Evolutionary conservation across 2,797 vertebrate species (phyloP).

Genomic region (Halcyon smyrnensis): DNA sequence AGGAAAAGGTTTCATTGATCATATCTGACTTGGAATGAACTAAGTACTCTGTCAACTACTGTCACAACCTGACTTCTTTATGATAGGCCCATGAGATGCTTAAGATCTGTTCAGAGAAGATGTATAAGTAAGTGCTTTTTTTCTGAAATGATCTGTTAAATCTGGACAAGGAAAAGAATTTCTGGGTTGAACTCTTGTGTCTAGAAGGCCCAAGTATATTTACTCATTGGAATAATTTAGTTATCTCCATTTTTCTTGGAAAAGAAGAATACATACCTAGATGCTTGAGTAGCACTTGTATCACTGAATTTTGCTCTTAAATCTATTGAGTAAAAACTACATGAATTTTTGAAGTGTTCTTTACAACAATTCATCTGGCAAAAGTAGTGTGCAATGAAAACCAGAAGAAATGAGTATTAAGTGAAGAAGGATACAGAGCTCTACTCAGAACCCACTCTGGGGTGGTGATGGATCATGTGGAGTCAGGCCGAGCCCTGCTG

Average conservation of each 20-base stretch:
- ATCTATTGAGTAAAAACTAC: constrained; percentile 13
- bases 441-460: no score
- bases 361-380: constrained; percentile 31
- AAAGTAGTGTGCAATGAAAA: neutral
- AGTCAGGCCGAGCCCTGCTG: no score
- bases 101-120: neutral
- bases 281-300: neutral
- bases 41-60: neutral
- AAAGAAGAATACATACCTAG: neutral
- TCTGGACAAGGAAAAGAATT: neutral
- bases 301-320: constrained; percentile 51
- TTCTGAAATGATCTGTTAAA: neutral
- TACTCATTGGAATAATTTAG: neutral
- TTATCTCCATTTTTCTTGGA: neutral
- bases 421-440: no score
- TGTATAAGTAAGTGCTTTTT: neutral
- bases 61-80: neutral
- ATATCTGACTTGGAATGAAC: neutral
- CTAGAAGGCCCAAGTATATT: neutral
- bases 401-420: no score
- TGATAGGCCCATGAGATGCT: neutral
- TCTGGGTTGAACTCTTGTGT: neutral
- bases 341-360: neutral
- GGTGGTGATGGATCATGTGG: no score
- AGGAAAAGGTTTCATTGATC: neutral